phyloP scores from a whole-genome alignment of 2,113 vertebrate species.

The Tetrao urogallus region DNA sequence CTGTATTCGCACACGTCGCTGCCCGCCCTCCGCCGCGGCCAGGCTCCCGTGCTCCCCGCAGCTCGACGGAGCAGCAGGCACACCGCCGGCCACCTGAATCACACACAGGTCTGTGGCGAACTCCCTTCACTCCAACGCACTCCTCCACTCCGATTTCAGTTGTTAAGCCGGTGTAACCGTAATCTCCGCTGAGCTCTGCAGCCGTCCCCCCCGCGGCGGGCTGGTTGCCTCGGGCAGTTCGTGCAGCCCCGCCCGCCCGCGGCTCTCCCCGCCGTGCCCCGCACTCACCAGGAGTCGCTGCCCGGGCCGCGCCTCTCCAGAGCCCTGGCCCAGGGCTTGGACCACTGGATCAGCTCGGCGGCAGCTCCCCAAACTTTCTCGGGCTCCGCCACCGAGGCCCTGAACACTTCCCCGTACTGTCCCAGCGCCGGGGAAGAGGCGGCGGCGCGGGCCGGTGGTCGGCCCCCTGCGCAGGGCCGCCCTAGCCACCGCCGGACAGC shows the following conservation, averaged over 20 bases:
- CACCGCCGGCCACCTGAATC: rapidly evolving
- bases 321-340: slow-evolving; percentile 75
- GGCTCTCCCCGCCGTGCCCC: not conserved
- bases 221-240: not conserved
- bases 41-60: too few relatives aligned
- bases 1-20: not conserved
- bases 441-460: not conserved
- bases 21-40: too few relatives aligned
- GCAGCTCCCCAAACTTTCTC: slow-evolving; percentile 76
- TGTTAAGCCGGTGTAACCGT: not conserved
- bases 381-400: slow-evolving; percentile 65
- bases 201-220: rapidly evolving
- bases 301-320: slow-evolving; percentile 50
- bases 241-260: not conserved
- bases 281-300: slow-evolving; percentile 60
- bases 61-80: rapidly evolving
- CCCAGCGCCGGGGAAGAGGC: not conserved
- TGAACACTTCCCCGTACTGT: slow-evolving; percentile 66
- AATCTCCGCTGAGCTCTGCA: not conserved
- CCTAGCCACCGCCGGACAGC: not conserved
- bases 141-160: not conserved
- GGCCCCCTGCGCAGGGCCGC: not conserved
- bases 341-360: slow-evolving; percentile 74
- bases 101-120: too few relatives aligned
- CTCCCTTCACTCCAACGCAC: not conserved